Evolutionary conservation across 2,888 invertebrate species (phyloP).

Genomic region (Synergus japonicus): DNA sequence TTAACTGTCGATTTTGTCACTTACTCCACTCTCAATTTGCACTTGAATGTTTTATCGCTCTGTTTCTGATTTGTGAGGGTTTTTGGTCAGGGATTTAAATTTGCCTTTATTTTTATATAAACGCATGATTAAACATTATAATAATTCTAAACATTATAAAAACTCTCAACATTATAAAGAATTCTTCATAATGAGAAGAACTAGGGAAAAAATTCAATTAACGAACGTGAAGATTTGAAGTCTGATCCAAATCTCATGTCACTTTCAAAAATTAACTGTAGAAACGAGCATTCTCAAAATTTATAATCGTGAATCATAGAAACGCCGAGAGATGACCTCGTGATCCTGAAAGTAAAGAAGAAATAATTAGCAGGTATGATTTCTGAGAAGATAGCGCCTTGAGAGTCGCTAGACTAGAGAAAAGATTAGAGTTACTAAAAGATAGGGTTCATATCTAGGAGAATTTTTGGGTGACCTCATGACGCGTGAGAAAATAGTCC

Average conservation of each 20-base stretch:
- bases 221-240: neutral
- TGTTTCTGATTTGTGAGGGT: neutral
- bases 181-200: too few relatives aligned
- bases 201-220: too few relatives aligned
- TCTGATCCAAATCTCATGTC: neutral
- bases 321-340: neutral
- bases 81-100: too few relatives aligned
- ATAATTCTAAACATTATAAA: too few relatives aligned
- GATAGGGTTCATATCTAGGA: conserved; percentile 14
- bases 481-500: conserved; percentile 65
- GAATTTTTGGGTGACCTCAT: conserved; percentile 51
- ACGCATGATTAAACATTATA: too few relatives aligned
- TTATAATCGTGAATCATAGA: neutral
- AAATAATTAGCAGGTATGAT: conserved; percentile 32
- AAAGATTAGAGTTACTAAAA: neutral
- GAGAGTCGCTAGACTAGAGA: conserved; percentile 8
- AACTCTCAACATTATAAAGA: too few relatives aligned
- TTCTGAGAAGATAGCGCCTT: neutral
- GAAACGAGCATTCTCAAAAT: neutral
- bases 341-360: conserved; percentile 14
- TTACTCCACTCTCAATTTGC: conserved; percentile 8
- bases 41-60: neutral
- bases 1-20: conserved; percentile 4
- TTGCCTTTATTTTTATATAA: too few relatives aligned
- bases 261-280: neutral